Evolutionary conservation across 2,113 vertebrate genomes (phyloP).

Genomic region (Dendropsophus ebraccatus): DNA sequence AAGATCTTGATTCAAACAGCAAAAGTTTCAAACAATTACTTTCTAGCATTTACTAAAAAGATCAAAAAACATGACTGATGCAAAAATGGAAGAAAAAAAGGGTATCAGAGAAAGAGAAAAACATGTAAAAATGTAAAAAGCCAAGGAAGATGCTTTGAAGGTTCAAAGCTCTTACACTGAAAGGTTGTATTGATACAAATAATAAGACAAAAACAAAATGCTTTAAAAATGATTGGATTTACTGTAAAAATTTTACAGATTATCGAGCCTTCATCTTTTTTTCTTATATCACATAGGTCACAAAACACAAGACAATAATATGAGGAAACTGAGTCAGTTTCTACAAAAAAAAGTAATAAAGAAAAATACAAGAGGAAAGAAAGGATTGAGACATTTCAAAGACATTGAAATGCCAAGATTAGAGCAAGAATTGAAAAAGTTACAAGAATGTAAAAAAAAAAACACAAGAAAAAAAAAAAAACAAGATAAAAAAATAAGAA

Average conservation of each 20-base stretch:
- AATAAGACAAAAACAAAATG: constrained; percentile 67
- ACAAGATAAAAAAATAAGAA: background rate
- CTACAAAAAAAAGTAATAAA: constrained; percentile 60
- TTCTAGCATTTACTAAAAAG: constrained; percentile 83
- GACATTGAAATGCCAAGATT: constrained; percentile 60
- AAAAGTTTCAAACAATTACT: constrained; percentile 77
- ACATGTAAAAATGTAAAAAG: constrained; percentile 91
- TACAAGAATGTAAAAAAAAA: constrained; percentile 47
- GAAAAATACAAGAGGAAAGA: constrained; percentile 56
- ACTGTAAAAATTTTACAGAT: constrained; percentile 68
- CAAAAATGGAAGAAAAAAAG: constrained; percentile 95
- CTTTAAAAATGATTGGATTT: constrained; percentile 60
- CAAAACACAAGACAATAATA: constrained; percentile 66
- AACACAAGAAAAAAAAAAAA: constrained; percentile 7
- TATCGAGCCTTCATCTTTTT: constrained; percentile 69
- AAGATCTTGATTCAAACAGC: constrained; percentile 72
- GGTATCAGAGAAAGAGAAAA: constrained; percentile 91
- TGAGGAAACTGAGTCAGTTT: constrained; percentile 68
- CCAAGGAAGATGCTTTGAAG: constrained; percentile 92
- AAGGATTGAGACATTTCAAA: constrained; percentile 62
- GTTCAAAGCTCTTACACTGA: constrained; percentile 88
- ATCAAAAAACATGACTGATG: constrained; percentile 95
- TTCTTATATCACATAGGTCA: constrained; percentile 66
- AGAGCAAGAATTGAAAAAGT: constrained; percentile 63
- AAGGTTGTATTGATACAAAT: constrained; percentile 75